Evolutionary conservation across 2,113 vertebrate genomes (phyloP).

Genomic region (Pelecanoides urinatrix): DNA sequence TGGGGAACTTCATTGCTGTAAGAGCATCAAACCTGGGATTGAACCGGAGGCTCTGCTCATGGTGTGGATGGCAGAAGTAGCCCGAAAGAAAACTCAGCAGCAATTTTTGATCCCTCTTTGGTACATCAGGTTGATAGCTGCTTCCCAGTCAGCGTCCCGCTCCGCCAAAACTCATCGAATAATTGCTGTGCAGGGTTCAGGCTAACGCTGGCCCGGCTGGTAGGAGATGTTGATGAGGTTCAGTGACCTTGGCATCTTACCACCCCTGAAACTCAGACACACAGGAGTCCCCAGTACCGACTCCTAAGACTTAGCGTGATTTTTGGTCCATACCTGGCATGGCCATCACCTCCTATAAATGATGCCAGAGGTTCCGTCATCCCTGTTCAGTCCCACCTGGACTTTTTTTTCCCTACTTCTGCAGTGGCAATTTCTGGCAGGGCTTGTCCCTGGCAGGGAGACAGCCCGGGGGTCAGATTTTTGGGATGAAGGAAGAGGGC

Average conservation of each 20-base stretch:
- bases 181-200: neutral
- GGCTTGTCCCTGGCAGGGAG: neutral
- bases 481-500: neutral
- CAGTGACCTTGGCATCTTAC: neutral
- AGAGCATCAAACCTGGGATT: neutral
- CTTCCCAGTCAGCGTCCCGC: neutral
- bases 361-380: neutral
- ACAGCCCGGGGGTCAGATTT: neutral
- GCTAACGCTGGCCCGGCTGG: rapidly evolving
- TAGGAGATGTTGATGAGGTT: neutral
- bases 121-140: neutral
- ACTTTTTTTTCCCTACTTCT: neutral
- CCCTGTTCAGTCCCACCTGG: neutral
- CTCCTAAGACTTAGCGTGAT: neutral
- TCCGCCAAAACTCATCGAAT: neutral
- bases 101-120: neutral
- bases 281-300: neutral
- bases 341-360: neutral
- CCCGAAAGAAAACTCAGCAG: neutral
- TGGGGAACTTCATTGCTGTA: neutral
- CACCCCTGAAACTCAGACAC: neutral
- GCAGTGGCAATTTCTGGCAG: neutral
- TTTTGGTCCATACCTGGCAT: neutral
- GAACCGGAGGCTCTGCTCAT: rapidly evolving
- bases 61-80: neutral